phyloP scores from a whole-genome alignment of 2,888 invertebrate genomes.

The Calameuta pallipes region DNA sequence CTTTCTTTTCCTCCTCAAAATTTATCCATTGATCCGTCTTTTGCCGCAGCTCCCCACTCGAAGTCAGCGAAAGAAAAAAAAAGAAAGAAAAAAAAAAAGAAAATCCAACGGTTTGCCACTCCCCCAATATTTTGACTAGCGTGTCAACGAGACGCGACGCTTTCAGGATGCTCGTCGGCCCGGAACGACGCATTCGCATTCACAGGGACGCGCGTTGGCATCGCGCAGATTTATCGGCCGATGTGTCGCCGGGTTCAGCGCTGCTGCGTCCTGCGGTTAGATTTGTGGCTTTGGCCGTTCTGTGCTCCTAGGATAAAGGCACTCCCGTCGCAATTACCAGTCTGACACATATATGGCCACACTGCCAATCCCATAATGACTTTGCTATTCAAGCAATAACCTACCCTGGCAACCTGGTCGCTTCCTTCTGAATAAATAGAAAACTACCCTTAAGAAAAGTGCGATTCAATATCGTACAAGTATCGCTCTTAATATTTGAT shows the following conservation, averaged over 20 bases:
- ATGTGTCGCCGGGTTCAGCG: conserved; percentile 57
- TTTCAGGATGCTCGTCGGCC: conserved; percentile 61
- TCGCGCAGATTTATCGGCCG: conserved; percentile 58
- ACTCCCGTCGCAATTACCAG: background rate
- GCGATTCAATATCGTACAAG: background rate
- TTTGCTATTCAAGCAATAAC: background rate
- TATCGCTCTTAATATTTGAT: background rate
- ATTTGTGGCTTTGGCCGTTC: conserved; percentile 63
- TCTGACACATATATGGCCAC: background rate
- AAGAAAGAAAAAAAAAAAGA: background rate
- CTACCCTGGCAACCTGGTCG: background rate
- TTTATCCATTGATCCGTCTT: background rate
- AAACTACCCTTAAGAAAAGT: background rate
- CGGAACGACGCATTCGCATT: conserved; percentile 60
- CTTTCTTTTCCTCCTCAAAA: background rate
- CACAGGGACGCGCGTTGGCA: conserved; percentile 33
- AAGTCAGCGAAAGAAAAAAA: background rate
- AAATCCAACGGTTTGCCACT: conserved; percentile 39
- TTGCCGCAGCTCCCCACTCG: background rate
- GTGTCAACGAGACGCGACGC: conserved; percentile 55
- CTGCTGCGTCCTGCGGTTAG: conserved; percentile 47
- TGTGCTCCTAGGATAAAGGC: conserved; percentile 44
- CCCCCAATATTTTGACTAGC: conserved; percentile 66
- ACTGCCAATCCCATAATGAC: background rate
- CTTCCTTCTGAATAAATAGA: background rate